A percentile compares a stretch with the other conserved stretches of the same genome.
These are phyloP conservation scores for Aporophyla nigra DNA, from an alignment of 2,888 invertebrate species.

Conservation along the genomic window DNA sequence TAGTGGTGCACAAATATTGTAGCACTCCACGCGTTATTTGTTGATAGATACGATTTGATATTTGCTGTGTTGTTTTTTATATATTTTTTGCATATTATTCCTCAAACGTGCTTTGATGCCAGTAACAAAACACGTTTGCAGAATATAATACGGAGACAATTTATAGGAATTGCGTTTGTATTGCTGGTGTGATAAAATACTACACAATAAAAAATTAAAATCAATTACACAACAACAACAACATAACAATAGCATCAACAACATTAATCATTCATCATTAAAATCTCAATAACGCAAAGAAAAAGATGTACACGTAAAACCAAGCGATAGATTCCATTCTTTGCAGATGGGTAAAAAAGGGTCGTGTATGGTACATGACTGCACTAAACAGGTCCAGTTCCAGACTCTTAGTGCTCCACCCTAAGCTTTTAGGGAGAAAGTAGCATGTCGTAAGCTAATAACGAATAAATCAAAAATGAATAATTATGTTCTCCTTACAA, in stretches of 20 bases:
- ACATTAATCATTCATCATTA: too few relatives aligned
- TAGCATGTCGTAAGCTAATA: neutral
- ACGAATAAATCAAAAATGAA: too few relatives aligned
- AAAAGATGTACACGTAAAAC: too few relatives aligned
- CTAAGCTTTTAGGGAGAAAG: too few relatives aligned
- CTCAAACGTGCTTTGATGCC: neutral
- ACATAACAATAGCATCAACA: too few relatives aligned
- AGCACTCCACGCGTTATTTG: slow-evolving; percentile 53
- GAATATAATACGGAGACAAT: too few relatives aligned
- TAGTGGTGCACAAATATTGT: slow-evolving; percentile 67
- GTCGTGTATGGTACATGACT: neutral
- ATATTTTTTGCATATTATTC: neutral
- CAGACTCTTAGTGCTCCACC: neutral
- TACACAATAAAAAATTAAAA: neutral
- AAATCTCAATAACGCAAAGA: neutral
- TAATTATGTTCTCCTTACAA: too few relatives aligned
- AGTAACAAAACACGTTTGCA: too few relatives aligned
- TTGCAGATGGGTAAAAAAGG: neutral
- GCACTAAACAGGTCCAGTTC: neutral
- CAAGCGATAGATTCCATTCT: neutral
- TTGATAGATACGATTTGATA: slow-evolving; percentile 48
- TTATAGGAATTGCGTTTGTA: neutral
- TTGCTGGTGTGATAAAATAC: neutral
- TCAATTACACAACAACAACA: too few relatives aligned
- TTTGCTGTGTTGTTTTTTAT: slow-evolving; percentile 30